Percentiles rank a stretch among this genome's conserved stretches.
Evolutionary conservation across 64 coral and sea anemone species (phyloP).

Genomic region (Stichodactyla helianthus): DNA sequence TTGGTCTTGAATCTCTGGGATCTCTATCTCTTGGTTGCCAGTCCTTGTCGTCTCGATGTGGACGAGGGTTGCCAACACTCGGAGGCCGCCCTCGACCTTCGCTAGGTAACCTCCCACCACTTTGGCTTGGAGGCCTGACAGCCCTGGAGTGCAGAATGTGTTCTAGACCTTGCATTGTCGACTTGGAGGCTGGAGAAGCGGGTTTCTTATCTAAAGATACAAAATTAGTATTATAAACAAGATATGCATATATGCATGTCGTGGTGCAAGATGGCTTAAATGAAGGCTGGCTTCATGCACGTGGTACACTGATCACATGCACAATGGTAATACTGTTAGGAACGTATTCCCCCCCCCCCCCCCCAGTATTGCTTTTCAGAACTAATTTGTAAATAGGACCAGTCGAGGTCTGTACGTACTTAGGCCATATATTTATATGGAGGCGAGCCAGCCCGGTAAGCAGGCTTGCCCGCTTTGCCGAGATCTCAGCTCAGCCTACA

Average conservation of each 20-base stretch:
- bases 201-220: neutral
- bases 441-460: too few species aligned
- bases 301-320: too few species aligned
- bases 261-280: too few species aligned
- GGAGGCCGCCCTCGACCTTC: conserved; percentile 10
- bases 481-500: too few species aligned
- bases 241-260: neutral
- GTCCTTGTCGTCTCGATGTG: neutral
- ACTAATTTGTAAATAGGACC: too few species aligned
- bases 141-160: conserved; percentile 23
- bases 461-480: too few species aligned
- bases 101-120: neutral
- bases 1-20: neutral
- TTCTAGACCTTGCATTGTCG: conserved; percentile 7
- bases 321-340: too few species aligned
- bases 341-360: too few species aligned
- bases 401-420: too few species aligned
- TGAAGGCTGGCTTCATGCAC: too few species aligned
- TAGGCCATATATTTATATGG: too few species aligned
- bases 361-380: too few species aligned
- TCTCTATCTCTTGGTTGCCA: conserved; percentile 9
- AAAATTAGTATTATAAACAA: neutral
- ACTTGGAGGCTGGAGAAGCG: neutral
- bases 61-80: neutral
- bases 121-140: neutral